These are phyloP conservation scores for Hycleus cichorii DNA, from an alignment of 1,140 invertebrate genomes.

Conservation along the genomic window DNA sequence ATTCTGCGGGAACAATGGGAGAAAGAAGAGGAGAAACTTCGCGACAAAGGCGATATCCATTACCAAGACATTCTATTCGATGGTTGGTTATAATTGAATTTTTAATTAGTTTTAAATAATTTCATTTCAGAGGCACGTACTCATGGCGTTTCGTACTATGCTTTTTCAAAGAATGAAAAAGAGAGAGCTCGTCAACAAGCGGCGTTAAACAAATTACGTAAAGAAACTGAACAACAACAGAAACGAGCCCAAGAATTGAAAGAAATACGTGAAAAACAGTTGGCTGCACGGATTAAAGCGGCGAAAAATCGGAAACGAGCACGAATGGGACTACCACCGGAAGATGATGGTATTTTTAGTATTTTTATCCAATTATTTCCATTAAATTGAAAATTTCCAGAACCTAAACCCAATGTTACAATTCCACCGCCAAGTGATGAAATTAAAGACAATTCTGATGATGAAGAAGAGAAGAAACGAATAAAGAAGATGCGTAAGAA, in stretches of 20 bases:
- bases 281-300: slow-evolving; percentile 68
- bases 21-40: slow-evolving; percentile 52
- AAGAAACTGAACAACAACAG: slow-evolving; percentile 64
- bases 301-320: slow-evolving; percentile 69
- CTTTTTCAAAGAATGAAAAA: slow-evolving; percentile 77
- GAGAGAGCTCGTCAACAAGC: slow-evolving; percentile 69
- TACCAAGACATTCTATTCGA: slow-evolving; percentile 85
- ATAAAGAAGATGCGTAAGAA: slow-evolving; percentile 36
- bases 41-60: slow-evolving; percentile 61
- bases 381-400: slow-evolving; percentile 27
- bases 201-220: slow-evolving; percentile 58
- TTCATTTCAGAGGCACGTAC: slow-evolving; percentile 65
- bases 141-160: slow-evolving; percentile 84
- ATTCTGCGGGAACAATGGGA: slow-evolving; percentile 58
- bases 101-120: slow-evolving; percentile 17
- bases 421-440: slow-evolving; percentile 44
- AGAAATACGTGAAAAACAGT: slow-evolving; percentile 57
- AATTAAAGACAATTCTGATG: slow-evolving; percentile 37
- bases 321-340: slow-evolving; percentile 64
- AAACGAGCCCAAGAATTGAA: slow-evolving; percentile 55
- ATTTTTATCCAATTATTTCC: not conserved
- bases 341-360: slow-evolving; percentile 40
- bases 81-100: slow-evolving; percentile 46
- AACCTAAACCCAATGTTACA: slow-evolving; percentile 43
- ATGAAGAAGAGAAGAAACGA: slow-evolving; percentile 33